Base-by-base conservation (phyloP, 2,888 invertebrate species). In the Drosophila imparisetae region DNA sequence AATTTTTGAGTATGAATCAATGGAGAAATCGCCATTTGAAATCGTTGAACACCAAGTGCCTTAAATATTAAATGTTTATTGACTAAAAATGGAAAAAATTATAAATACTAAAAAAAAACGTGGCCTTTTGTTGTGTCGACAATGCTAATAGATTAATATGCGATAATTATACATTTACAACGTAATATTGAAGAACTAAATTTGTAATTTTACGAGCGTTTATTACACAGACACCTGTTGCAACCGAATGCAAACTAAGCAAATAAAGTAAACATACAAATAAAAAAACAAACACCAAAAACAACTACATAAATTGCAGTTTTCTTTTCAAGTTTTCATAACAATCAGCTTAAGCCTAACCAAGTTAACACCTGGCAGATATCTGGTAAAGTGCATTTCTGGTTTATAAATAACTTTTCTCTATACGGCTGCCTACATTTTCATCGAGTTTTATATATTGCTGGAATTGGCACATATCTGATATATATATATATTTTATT, bases 201-300 rank as follows among this genome's bases (percentile, higher is more conserved):
- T 60, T 67, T 38, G 38, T 67, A 72, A 72, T 64, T 72, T 74
- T 53, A 81, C 58, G 68, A 83, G 73, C 71, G 87, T 86, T 87
- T 79, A 83, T 78, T 69, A 85, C 89, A 88, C 89, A 77, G 84
- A 86, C 84, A 86, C 89, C 85, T 83, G 86, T 86, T 86, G 85
- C 85, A 88, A 85, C 65, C 78, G 67, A 80, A 79, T 75, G 84
- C 84, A 84, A 72, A 80, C 81, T 85, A 75, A 88, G 85, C 80
- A 71, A 87, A 88, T 76, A 76, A 86, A 85, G 67, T 59, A 82
- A 75, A 75, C 21, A 79, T 62, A 50, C 11, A 52, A 50, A 52
- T 40, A 63, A 58, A 66, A 66, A 45, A 63, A 45, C 24, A 77
- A 76, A 79, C 62, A 77, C 66, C 13, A 71, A 74, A 72, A 50